Conservation (phyloP, 2,113 vertebrate genomes). For the Psilopogon haemacephalus region DNA sequence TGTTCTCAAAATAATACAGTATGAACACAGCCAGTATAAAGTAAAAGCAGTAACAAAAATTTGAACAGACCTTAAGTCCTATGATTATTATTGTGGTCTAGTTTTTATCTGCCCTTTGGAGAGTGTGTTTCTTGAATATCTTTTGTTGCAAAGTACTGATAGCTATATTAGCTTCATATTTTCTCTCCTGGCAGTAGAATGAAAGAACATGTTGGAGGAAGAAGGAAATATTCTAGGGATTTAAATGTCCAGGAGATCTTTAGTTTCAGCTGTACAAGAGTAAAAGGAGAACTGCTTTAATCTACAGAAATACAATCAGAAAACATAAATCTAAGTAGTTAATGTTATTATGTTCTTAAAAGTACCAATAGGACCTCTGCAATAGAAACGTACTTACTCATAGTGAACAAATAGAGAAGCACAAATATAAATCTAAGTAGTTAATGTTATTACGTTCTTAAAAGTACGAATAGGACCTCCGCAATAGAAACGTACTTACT, state of each 20-base stretch:
- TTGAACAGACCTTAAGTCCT: slow-evolving; percentile 70
- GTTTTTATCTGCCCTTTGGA: slow-evolving; percentile 64
- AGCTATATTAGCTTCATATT: slow-evolving; percentile 49
- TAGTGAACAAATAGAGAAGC: background rate
- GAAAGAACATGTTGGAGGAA: background rate
- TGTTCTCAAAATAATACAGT: slow-evolving; percentile 58
- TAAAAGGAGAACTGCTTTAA: background rate
- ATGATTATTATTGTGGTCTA: slow-evolving; percentile 69
- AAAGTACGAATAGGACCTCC: background rate
- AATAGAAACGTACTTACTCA: background rate
- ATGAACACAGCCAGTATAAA: slow-evolving; percentile 66
- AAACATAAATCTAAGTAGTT: background rate
- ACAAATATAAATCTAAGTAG: background rate
- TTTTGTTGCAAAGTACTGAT: slow-evolving; percentile 57
- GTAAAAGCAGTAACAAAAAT: slow-evolving; percentile 79
- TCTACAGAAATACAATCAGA: background rate
- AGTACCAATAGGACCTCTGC: background rate
- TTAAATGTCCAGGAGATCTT: background rate
- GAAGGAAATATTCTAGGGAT: background rate
- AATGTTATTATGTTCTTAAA: background rate
- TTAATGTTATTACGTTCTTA: background rate
- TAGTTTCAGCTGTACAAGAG: background rate
- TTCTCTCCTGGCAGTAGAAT: slow-evolving; percentile 48
- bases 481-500: background rate
- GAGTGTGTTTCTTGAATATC: slow-evolving; percentile 55